Conservation (phyloP, 2,797 vertebrate genomes). For the Lindbergichthys nudifrons region DNA sequence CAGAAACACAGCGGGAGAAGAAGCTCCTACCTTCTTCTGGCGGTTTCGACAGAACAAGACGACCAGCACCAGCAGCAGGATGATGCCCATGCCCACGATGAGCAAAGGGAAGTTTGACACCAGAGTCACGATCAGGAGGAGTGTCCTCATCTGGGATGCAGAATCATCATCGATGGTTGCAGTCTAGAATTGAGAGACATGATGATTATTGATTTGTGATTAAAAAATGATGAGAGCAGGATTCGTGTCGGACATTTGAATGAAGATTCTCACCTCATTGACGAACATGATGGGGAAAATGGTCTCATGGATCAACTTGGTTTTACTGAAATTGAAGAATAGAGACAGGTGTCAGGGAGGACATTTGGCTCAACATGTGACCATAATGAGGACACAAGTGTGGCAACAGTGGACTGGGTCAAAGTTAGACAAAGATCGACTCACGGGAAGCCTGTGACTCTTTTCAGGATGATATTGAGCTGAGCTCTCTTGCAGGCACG, state of each 20-base stretch:
- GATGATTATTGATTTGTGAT: not conserved
- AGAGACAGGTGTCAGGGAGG: conserved; percentile 35
- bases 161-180: conserved; percentile 86
- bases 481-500: conserved; percentile 88
- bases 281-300: conserved; percentile 90
- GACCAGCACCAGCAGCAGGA: conserved; percentile 84
- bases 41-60: conserved; percentile 85
- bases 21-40: conserved; percentile 83
- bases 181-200: conserved; percentile 69
- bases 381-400: conserved; percentile 29
- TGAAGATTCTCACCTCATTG: conserved; percentile 82
- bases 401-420: conserved; percentile 51
- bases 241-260: not conserved
- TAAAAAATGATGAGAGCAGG: not conserved
- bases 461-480: conserved; percentile 86
- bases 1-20: not conserved
- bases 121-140: conserved; percentile 83
- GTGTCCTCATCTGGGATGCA: conserved; percentile 82
- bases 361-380: conserved; percentile 56
- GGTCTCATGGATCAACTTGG: conserved; percentile 81
- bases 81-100: conserved; percentile 84
- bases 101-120: conserved; percentile 86
- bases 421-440: conserved; percentile 64
- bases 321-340: conserved; percentile 69
- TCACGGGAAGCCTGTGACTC: conserved; percentile 86